These are phyloP conservation scores for Anser brachyrhynchus DNA, from an alignment of 2,113 vertebrate genomes.

Conservation along the genomic window DNA sequence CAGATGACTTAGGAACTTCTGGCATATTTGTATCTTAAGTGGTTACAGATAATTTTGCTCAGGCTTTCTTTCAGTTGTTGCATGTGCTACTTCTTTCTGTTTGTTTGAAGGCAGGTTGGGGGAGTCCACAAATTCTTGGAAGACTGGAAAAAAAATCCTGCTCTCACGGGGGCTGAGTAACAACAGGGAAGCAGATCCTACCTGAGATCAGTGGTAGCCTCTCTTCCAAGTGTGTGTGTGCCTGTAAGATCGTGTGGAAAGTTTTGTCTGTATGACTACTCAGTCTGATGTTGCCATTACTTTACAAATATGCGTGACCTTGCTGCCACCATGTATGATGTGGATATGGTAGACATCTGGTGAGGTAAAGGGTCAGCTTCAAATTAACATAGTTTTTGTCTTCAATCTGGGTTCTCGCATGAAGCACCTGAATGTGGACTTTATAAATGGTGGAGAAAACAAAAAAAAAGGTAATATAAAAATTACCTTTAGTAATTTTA, in stretches of 20 bases:
- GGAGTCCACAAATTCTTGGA: background rate
- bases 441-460: background rate
- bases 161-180: background rate
- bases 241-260: background rate
- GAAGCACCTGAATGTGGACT: background rate
- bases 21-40: conserved; percentile 38
- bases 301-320: background rate
- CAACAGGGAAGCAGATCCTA: background rate
- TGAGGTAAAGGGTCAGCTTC: background rate
- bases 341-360: background rate
- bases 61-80: conserved; percentile 15
- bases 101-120: background rate
- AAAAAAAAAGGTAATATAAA: background rate
- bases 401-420: background rate
- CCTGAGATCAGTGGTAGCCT: background rate
- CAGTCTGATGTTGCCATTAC: background rate
- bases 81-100: background rate
- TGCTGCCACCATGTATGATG: background rate
- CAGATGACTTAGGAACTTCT: conserved; percentile 60
- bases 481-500: background rate
- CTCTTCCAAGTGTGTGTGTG: background rate
- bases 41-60: conserved; percentile 51
- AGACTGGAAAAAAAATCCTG: background rate
- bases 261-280: background rate
- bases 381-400: background rate